Evolutionary conservation across 2,113 vertebrate genomes (phyloP).

Genomic region (Sebastes schlegelii): DNA sequence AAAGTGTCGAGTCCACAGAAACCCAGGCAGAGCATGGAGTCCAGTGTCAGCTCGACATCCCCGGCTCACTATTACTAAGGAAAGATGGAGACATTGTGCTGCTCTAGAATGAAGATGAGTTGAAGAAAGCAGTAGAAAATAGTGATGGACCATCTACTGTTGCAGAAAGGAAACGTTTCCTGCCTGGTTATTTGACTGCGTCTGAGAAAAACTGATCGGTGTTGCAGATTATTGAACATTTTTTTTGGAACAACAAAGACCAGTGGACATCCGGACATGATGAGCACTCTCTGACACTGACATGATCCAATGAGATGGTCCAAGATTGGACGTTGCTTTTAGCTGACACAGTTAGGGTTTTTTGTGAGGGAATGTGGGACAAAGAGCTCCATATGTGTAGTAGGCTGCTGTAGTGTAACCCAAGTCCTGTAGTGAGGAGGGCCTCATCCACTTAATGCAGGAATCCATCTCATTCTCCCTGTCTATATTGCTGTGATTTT

Average conservation of each 20-base stretch:
- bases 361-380: constrained; percentile 65
- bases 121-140: constrained; percentile 11
- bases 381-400: constrained; percentile 73
- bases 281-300: constrained; percentile 27
- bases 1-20: constrained; percentile 90
- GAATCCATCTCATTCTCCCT: constrained; percentile 79
- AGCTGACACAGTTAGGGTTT: constrained; percentile 36
- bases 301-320: constrained; percentile 18
- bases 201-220: background rate
- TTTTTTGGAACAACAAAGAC: constrained; percentile 1
- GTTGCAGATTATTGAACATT: background rate
- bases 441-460: constrained; percentile 82
- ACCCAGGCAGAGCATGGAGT: constrained; percentile 76
- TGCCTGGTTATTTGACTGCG: background rate
- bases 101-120: constrained; percentile 39
- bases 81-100: constrained; percentile 65
- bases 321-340: constrained; percentile 25
- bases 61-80: constrained; percentile 68
- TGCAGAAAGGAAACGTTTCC: background rate
- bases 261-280: constrained; percentile 26
- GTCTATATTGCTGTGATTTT: constrained; percentile 75
- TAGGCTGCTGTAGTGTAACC: constrained; percentile 72
- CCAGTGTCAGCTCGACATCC: constrained; percentile 81
- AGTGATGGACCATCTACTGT: background rate
- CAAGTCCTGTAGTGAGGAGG: constrained; percentile 72